phyloP scores from a whole-genome alignment of 2,113 vertebrate genomes.

The Hemiscyllium ocellatum region DNA sequence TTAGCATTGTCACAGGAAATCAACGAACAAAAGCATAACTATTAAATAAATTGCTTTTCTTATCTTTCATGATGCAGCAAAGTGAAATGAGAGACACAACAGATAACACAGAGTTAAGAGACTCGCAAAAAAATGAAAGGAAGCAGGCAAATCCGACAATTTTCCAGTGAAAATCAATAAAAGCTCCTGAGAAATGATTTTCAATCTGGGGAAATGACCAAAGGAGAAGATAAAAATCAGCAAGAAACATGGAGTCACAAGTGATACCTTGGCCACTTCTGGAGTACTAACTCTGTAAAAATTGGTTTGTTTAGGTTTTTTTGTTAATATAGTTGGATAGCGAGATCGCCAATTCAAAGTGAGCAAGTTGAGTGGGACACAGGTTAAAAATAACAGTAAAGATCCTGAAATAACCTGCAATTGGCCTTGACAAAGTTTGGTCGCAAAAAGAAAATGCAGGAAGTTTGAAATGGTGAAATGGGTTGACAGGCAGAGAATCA shows the following conservation, averaged over 20 bases:
- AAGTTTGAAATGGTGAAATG: neutral
- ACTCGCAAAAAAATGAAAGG: neutral
- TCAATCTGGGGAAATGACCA: neutral
- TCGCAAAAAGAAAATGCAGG: neutral
- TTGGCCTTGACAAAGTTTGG: neutral
- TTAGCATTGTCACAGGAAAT: neutral
- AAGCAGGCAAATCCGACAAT: neutral
- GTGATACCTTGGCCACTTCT: neutral
- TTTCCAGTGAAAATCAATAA: slow-evolving; percentile 4
- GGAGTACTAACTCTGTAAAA: neutral
- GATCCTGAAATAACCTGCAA: neutral
- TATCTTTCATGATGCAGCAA: neutral
- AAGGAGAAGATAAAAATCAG: neutral
- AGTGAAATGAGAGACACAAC: neutral
- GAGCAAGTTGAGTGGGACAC: neutral
- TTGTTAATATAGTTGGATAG: neutral
- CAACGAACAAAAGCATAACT: neutral
- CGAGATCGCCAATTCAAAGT: neutral
- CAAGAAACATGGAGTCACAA: neutral
- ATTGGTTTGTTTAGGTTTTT: neutral
- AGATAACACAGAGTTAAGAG: neutral
- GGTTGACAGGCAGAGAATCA: neutral
- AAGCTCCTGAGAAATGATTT: neutral
- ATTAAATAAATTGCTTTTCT: neutral
- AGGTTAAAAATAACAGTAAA: neutral